Evolutionary conservation across 1,140 invertebrate species (phyloP), one percentile per base, ranked within the genome.

Genomic region (Daktulosphaira vitifoliae): DNA sequence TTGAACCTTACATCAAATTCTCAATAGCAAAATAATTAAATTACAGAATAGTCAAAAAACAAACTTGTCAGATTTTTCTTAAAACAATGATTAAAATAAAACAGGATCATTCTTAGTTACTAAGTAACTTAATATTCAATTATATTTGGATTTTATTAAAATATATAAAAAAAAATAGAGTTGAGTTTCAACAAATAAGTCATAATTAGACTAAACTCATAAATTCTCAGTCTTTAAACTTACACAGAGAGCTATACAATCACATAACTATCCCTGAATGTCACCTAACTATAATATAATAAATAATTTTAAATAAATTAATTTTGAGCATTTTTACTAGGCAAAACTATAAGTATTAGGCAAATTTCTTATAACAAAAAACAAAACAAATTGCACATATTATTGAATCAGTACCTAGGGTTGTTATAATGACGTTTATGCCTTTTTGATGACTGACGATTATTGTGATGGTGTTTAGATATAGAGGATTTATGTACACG

Each of bases 361-460:
- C 29, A 11, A 33, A 33, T 33, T 33, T 11, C 5, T 33, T 33
- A 33, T 33, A 33, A n/a, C 29, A 53, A 44, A 48, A 56, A 46
- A 62, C 25, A 62, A 46, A 26, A 46, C n/a, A 62, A 62, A 62
- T 62, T 62, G 56, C 18, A 62, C 56, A 48, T 11, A 62, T 62
- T 48, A 42, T n/a, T 20, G n/a, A n/a, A n/a, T 48, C 42, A 62
- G 42, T 62, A 62, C 42, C 42, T 18, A 48, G 23, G 15, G 22
- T 18, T 20, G 22, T 33, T 62, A 33, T 48, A 39, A 33, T 48
- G 42, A 16, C 42, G 56, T 62, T 62, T 62, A 46, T 33, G 56
- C 56, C 56, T 44, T 48, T 48, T 62, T 22, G 56, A 25, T 22
- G 56, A 25, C 44, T 62, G 56, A 33, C 42, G 25, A 15, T 62